Base-by-base conservation (phyloP, 2,888 invertebrate species). In the Portevinia maculata region DNA sequence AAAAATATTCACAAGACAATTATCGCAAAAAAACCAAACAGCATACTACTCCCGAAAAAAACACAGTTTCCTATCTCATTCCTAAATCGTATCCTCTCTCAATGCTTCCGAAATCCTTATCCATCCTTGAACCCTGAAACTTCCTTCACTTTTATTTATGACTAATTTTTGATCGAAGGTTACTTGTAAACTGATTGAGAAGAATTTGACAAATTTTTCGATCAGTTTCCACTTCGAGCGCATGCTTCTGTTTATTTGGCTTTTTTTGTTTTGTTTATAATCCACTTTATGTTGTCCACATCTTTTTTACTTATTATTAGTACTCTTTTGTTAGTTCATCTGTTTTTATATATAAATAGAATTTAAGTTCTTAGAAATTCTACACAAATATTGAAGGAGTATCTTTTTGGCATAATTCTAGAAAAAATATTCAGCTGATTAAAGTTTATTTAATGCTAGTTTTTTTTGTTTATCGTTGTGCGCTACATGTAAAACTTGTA, bases 81-180 rank as follows among this genome's bases (percentile, higher is more conserved):
- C 71, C 76, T 13, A 32, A 34, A 28, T 74, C 71, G 60, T 0
- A 52, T 62, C 69, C 81, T 34, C 34, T 67, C 50, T 52, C 78
- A 37, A 48, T 17, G 75, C 73, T 79, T 83, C 78, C 71, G 34
- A 71, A 37, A 62, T 79, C 78, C 79, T 32, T 41, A 32, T 84
- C 84, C 84, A 52, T 79, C 85, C 81, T 7, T 9, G 17, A 30
- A 52, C 48, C 59, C 28, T 19, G 57, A 30, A 37, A 8, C 32
- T 39, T 84, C 85, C 84, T 73, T 57, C 84, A 78, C 32, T 65
- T 85, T 85, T 50, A 85, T 79, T 85, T 85, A 85, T 34, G 75
- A 79, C 81, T 85, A 62, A 85, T 84, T 85, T 84, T 19, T 9
- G 79, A 84, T 84, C 84, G 79, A 74, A 79, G 79, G 48, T 32